A percentile compares a stretch with the other conserved stretches of the same genome.
phyloP scores from a whole-genome alignment of 37 sponge, comb jelly and placozoan genomes.

The Amphimedon queenslandica region DNA sequence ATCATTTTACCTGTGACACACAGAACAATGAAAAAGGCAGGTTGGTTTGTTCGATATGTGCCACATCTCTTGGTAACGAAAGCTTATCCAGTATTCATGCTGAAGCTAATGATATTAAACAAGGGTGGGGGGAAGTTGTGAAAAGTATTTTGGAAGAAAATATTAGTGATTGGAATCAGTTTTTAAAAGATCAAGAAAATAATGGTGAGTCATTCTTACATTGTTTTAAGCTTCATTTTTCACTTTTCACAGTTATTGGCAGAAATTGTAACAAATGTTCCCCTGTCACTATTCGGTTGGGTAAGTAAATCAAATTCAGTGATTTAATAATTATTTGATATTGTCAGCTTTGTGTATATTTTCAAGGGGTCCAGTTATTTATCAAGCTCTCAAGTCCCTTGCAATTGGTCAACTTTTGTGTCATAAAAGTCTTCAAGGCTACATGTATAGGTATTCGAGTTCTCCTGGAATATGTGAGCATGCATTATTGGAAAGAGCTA shows the following conservation, averaged over 20 bases:
- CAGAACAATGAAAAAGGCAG: constrained; percentile 7
- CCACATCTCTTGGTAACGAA: neutral
- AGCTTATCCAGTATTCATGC: neutral
- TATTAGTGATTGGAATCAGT: neutral
- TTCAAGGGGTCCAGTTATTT: constrained; percentile 9
- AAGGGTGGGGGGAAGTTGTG: neutral
- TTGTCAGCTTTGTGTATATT: constrained; percentile 26
- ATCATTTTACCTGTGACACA: neutral
- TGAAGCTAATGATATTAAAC: neutral
- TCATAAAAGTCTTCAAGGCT: neutral
- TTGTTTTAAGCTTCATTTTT: too few relatives aligned
- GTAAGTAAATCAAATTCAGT: too few relatives aligned
- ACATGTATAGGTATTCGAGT: constrained; percentile 8
- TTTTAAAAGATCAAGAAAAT: neutral
- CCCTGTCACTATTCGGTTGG: constrained; percentile 8
- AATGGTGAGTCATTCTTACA: constrained; percentile 11
- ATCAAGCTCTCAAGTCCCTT: constrained; percentile 18
- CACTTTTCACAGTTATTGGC: constrained; percentile 3
- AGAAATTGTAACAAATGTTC: neutral
- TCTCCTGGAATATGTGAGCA: constrained; percentile 15
- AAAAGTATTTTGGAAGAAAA: neutral
- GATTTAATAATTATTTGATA: too few relatives aligned
- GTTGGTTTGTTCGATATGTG: neutral
- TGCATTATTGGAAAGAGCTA: neutral
- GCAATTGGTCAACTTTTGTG: constrained; percentile 7